Evolutionary conservation across 2,797 vertebrate genomes (phyloP).

Genomic region (Pagetopsis macropterus): DNA sequence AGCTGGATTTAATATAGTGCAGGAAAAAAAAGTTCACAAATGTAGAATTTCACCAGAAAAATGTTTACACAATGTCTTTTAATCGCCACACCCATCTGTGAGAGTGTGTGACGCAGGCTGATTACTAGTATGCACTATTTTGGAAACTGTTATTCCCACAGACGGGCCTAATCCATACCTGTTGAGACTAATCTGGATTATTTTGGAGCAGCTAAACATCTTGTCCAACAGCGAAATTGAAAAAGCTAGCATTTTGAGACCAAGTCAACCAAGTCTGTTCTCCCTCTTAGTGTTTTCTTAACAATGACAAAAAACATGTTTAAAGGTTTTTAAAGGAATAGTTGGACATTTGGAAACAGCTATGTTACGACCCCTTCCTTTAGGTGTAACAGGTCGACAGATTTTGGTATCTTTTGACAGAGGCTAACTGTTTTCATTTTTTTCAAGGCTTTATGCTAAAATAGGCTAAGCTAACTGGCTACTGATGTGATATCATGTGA

Average conservation of each 20-base stretch:
- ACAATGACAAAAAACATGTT: background rate
- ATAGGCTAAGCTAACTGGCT: too few species aligned
- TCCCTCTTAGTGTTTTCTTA: background rate
- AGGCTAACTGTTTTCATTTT: background rate
- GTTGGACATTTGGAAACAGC: background rate
- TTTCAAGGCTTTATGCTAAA: too few species aligned
- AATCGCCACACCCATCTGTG: conserved; percentile 29
- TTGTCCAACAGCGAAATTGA: conserved; percentile 16
- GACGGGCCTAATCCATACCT: conserved; percentile 57
- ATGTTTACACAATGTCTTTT: conserved; percentile 33
- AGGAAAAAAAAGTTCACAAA: conserved; percentile 19
- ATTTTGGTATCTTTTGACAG: background rate
- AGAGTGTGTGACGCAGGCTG: conserved; percentile 35
- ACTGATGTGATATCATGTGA: too few species aligned
- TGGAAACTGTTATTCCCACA: conserved; percentile 52
- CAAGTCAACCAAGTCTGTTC: background rate
- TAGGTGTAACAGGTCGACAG: background rate
- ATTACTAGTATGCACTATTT: conserved; percentile 60
- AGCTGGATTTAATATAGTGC: conserved; percentile 47
- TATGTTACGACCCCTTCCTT: background rate
- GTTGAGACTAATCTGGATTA: conserved; percentile 71
- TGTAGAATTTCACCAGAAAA: conserved; percentile 24
- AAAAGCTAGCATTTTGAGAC: conserved; percentile 31
- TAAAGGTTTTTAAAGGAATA: background rate
- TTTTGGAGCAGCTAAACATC: conserved; percentile 47